Base-by-base conservation (phyloP, 2,113 vertebrate species). In the Gallinago media region DNA sequence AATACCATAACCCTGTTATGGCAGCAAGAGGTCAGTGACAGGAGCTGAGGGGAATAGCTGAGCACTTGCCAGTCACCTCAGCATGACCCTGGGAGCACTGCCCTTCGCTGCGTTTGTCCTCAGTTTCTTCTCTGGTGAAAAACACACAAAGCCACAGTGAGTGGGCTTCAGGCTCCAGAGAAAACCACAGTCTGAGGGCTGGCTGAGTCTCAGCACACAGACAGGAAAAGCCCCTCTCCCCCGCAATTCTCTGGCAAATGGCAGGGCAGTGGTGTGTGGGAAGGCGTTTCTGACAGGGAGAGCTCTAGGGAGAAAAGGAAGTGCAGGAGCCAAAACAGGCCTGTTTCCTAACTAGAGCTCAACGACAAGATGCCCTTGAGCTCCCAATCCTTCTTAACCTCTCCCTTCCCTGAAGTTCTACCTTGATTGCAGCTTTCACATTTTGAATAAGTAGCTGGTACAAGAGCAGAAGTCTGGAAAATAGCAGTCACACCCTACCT, bases 191-290 rank as follows among this genome's bases (percentile, higher is more conserved):
- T 85, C 73, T 96, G 96, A 95, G 92, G 96, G 81, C 65, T 98
- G 97, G 97, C 97, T 46, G 85, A 85, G 90, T 54, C 94, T 96
- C 94, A 97, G 92, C 94, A 92, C 58, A 94, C 92, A 96, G 97
- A 96, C 96, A 98, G 96, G 97, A 97, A 97, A 98, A 98, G 97
- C 96, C 97, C 94, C 96, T 98, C 96, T 96, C 96, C 96, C 96
- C 97, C 94, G 96, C 97, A 98, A 85, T 96, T 96, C 92, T 97
- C 96, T 97, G 95, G 97, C 93, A 95, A 97, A 95, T 86, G 94
- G 92, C 92, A 97, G 77, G 91, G 95, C 81, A 88, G 77, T 81
- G 38, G 42, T 97, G 97, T 97, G 97, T 97, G 97, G 97, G 97
- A 98, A 96, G 96, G 91, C 74, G 49, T 95, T 97, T 95, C 94